Evolutionary conservation across 2,797 vertebrate genomes (phyloP), one percentile per base, ranked within the genome.

Genomic region (Liparis tanakae): DNA sequence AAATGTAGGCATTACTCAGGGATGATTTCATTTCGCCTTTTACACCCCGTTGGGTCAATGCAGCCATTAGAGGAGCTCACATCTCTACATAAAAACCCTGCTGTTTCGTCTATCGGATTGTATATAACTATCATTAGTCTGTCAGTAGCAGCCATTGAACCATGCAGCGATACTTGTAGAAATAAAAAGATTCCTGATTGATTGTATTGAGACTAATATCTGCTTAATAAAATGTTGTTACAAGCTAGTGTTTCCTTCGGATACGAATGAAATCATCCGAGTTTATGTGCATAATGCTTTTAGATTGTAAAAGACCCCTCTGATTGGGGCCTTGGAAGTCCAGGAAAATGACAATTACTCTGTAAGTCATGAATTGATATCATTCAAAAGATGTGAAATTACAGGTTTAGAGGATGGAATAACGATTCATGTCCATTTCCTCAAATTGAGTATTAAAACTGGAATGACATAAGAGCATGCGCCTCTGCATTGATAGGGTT

Each of bases 391-490:
- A 85, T 81, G 60, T 87, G 78, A 87, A 82, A 84, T 82, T 50
- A 69, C 56, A 78, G 81, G 71, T 79, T 81, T 84, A 78, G 60
- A 65, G 54, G 84, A 62, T 64, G 65, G 85, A 89, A 84, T 76
- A 82, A 64, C 57, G 60, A 87, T 82, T 92, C 76, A 84, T 87
- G 82, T 88, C 92, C 83, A 79, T 70, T 87, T 87, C 77, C 78
- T 89, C 91, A 92, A 89, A 90, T 85, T 86, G 83, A 87, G 79
- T 67, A 72, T 87, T 89, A 85, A 82, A 86, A 84, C 86, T 70
- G 68, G 39, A 78, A 74, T 77, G 85, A 77, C 74, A 88, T 70
- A 66, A 83, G 83, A 87, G 65, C 78, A 80, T n/a, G 55, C 44
- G 53, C 56, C 76, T 75, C 66, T 54, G 76, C 75, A 86, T 81